phyloP scores from a whole-genome alignment of 2,113 vertebrate species.

The Struthio camelus region DNA sequence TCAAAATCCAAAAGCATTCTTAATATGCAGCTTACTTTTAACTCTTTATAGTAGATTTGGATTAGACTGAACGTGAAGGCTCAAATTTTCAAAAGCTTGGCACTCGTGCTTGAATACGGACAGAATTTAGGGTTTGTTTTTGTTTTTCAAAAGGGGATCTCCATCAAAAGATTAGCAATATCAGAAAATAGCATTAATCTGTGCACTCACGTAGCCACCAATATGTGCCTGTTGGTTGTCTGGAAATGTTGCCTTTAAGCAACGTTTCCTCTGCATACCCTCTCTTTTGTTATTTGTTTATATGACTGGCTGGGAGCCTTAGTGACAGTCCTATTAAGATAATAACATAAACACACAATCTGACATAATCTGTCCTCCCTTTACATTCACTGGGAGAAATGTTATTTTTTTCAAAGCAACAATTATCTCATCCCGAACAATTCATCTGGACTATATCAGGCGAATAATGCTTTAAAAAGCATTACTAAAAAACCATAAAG shows the following conservation, averaged over 20 bases:
- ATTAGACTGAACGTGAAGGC: neutral
- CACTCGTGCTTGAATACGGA: neutral
- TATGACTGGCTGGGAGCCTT: neutral
- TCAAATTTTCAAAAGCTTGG: neutral
- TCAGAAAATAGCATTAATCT: neutral
- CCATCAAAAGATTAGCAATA: neutral
- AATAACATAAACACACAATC: neutral
- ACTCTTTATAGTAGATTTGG: neutral
- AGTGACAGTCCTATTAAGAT: neutral
- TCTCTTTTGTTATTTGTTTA: neutral
- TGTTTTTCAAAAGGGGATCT: neutral
- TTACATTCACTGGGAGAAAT: neutral
- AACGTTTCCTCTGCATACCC: neutral
- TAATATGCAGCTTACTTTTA: neutral
- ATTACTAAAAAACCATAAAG: too few species aligned
- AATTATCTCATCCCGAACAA: neutral
- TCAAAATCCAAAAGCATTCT: neutral
- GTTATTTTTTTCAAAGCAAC: neutral
- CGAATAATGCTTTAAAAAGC: neutral
- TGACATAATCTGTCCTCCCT: neutral
- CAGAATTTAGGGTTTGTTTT: neutral
- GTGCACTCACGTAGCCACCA: neutral
- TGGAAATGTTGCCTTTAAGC: neutral
- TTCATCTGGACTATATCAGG: neutral
- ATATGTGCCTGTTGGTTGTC: neutral